Percentiles rank a stretch among this genome's conserved stretches.
Evolutionary conservation across 2,888 invertebrate genomes (phyloP).

Genomic region (Lasioglossum pauxillum): DNA sequence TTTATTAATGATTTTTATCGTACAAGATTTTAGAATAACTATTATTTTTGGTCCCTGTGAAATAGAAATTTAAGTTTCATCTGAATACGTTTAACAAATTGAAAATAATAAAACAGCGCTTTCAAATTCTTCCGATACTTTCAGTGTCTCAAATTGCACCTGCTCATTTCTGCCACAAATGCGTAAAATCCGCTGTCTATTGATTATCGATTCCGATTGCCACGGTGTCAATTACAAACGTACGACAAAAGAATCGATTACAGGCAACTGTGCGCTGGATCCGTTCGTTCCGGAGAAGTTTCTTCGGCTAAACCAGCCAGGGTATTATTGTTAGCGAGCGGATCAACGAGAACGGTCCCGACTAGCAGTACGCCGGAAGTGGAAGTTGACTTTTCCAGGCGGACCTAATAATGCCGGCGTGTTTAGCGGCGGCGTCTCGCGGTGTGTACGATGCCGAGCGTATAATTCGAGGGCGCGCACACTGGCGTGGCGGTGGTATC

Average conservation of each 20-base stretch:
- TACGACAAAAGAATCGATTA: background rate
- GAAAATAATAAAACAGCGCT: no score
- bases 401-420: slow-evolving; percentile 35
- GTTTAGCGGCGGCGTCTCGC: slow-evolving; percentile 19
- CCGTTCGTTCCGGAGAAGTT: background rate
- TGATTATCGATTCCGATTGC: no score
- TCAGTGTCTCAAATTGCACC: no score
- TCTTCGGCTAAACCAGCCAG: background rate
- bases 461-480: slow-evolving; percentile 37
- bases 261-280: background rate
- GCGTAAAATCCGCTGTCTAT: no score
- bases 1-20: no score
- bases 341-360: background rate
- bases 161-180: no score
- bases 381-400: background rate
- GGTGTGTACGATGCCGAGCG: slow-evolving; percentile 18
- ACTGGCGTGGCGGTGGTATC: background rate
- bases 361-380: background rate
- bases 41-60: no score
- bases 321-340: background rate
- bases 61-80: no score
- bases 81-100: no score
- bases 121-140: no score
- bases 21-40: no score
- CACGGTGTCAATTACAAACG: background rate